Base-by-base conservation (phyloP, 2,888 invertebrate species). In the Marronus borbonicus region DNA sequence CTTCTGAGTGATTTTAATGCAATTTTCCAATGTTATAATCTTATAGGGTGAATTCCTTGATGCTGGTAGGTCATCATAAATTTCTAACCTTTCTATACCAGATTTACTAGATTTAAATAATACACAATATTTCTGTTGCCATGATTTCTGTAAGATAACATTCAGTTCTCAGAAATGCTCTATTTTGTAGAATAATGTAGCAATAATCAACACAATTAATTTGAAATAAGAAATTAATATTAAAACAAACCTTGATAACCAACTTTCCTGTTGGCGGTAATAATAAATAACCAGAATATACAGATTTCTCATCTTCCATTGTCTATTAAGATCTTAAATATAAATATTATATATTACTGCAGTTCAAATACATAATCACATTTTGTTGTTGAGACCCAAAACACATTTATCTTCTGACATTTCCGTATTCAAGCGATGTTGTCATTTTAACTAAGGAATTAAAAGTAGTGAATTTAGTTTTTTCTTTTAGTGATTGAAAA, bases 1-100 rank as follows among this genome's bases (percentile, higher is more conserved):
- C 81, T 85, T 86, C 87, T 93, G 92, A 80, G 93, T 92, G 85
- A 97, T 96, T 91, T 97, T 97, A 60, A 96, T 93, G 87, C 96
- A 96, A 86, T 96, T 95, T 89, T 96, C 96, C 76, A 97, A 90
- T 0, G 96, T 95, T 80, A 97, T 93, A 80, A 96, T 96, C 86
- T 93, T 93, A 39, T 88, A 87, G 49, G 94, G 92, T 84, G 93
- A 91, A 83, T 91, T 92, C 82, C 90, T 90, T 80, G 90, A 86
- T 52, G 79, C 81, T 80, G 91, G 88, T 24, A 91, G 91, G 85
- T 95, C 95, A 83, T 97, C 97, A 87, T 94, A 96, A 82, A 97
- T 93, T 91, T 97, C 97, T 77, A 97, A 90, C 64, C 97, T 91
- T 86, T 95, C 94, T 82, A 96, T 94, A 36, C 97, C 97, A 89